Conservation (phyloP, 2,888 invertebrate species). For the Philonicus albiceps region DNA sequence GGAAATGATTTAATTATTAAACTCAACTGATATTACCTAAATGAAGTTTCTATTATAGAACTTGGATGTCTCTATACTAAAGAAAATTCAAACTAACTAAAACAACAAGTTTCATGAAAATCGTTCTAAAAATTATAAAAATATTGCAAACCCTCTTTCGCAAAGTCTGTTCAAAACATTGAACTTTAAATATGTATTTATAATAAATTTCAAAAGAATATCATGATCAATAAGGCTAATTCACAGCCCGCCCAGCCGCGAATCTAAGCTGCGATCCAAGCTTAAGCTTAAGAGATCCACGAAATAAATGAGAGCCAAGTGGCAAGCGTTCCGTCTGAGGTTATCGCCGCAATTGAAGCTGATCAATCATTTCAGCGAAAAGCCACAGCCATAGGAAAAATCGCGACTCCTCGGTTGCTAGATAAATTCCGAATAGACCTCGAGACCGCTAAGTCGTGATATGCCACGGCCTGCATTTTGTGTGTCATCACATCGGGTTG, state of each 20-base stretch:
- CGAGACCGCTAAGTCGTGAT: constrained; percentile 39
- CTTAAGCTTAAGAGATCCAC: background rate
- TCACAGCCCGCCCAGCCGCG: background rate
- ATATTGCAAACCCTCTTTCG: background rate
- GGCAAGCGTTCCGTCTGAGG: background rate
- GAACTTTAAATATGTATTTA: background rate
- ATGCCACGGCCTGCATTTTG: constrained; percentile 40
- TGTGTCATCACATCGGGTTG: constrained; percentile 36
- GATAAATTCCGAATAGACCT: constrained; percentile 21
- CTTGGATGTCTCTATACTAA: no score
- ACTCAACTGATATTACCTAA: no score
- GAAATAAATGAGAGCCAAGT: background rate
- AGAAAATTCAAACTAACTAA: background rate
- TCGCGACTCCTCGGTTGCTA: background rate
- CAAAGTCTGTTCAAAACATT: background rate
- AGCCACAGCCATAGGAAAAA: background rate
- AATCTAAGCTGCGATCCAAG: background rate
- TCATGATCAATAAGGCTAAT: background rate
- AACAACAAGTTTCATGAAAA: background rate
- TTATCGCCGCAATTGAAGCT: constrained; percentile 33
- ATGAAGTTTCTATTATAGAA: no score
- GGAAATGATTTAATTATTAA: no score
- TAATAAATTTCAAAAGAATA: background rate
- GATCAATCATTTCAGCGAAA: constrained; percentile 38
- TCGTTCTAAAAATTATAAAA: background rate